Conservation (phyloP, 2,888 invertebrate genomes). For the Sarcophaga rosellei region DNA sequence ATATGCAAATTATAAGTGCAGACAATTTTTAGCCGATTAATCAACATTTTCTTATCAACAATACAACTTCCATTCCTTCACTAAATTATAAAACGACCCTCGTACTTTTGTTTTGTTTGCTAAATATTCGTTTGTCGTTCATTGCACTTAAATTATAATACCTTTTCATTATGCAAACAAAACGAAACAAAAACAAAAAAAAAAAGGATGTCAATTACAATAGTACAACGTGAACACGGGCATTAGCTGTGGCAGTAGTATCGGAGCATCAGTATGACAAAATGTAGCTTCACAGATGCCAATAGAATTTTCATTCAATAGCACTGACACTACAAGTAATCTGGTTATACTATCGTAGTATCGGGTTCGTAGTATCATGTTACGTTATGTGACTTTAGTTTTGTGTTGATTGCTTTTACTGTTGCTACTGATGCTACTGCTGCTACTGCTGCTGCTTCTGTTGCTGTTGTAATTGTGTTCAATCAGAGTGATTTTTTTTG, state of each 20-base stretch:
- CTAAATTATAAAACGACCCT: constrained; percentile 13
- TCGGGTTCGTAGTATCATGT: not conserved
- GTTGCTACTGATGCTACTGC: constrained; percentile 3
- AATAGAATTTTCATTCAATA: constrained; percentile 25
- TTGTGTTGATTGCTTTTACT: not conserved
- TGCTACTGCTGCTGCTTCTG: not conserved
- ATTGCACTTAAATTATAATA: constrained; percentile 65
- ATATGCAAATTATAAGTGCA: too few relatives aligned
- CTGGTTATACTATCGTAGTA: constrained; percentile 1
- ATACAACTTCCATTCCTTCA: not conserved
- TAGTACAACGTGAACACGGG: not conserved
- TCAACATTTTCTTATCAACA: not conserved
- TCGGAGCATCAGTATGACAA: not conserved
- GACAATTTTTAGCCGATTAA: too few relatives aligned
- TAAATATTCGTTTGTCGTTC: constrained; percentile 43
- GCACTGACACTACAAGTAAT: constrained; percentile 3
- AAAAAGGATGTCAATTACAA: not conserved
- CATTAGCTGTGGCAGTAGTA: constrained; percentile 9
- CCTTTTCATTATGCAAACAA: constrained; percentile 41
- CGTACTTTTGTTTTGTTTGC: not conserved
- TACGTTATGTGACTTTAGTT: too few relatives aligned
- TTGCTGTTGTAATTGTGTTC: constrained; percentile 45
- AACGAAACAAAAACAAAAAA: not conserved
- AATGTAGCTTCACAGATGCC: constrained; percentile 34
- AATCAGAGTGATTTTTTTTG: constrained; percentile 55